Base-by-base conservation (phyloP, 2,888 invertebrate species). In the Mythimna lalbum region DNA sequence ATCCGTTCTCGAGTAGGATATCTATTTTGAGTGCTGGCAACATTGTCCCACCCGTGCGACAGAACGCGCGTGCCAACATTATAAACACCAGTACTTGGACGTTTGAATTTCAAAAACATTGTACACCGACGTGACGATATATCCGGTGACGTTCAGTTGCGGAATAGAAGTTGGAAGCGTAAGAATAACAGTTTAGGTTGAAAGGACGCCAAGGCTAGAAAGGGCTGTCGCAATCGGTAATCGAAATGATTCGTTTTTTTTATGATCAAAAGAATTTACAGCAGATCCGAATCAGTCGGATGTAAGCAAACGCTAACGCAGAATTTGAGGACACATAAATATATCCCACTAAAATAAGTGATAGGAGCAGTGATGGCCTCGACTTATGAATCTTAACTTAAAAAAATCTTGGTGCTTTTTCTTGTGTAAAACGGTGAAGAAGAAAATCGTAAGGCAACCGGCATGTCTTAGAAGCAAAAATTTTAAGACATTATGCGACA, bases 71-170 rank as follows among this genome's bases (percentile, higher is more conserved):
- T 95, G 95, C 94, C 89, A 88, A 81, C 90, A 87, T 86, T 90
- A 93, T 95, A 95, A 95, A 95, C 95, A 95, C 87, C 86, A 88
- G 91, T 91, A 86, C 90, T 88, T 87, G 89, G 91, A 90, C 92
- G 95, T 94, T 95, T 94, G 89, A 89, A 93, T 95, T 95, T 94
- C 95, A 94, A 94, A 94, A 95, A 95, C 95, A 95, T 89, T 88
- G 86, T 85, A 87, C 84, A 88, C 92, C 93, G 94, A 92, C 94
- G 92, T 94, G 94, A 94, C 94, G 94, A 89, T 90, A 91, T 93
- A 94, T 95, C 95, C 95, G 94, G 93, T 93, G 94, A 93, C 94
- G 91, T 90, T 89, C 90, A 88, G 88, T 81, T 82, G 70, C 73
- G 73, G 71, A 82, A 78, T 80, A 73, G 79, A 79, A 78, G 53